These are phyloP conservation scores for Prionailurus viverrinus DNA, from an alignment of 2,113 vertebrate species.

Conservation along the genomic window DNA sequence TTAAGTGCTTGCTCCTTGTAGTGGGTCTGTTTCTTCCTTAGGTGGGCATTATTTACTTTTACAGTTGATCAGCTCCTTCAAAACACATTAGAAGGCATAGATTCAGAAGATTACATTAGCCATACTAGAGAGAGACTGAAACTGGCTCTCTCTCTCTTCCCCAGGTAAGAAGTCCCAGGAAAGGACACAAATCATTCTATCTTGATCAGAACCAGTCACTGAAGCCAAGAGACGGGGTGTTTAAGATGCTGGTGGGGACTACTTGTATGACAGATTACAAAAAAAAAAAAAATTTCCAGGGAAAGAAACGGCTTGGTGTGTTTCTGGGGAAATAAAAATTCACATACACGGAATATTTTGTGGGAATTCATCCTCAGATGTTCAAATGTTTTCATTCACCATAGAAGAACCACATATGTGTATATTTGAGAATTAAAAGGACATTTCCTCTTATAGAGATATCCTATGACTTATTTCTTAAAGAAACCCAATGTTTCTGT, in stretches of 20 bases:
- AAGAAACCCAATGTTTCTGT: neutral
- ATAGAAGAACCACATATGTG: neutral
- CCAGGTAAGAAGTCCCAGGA: neutral
- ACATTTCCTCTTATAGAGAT: neutral
- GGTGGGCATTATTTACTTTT: neutral
- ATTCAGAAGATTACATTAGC: neutral
- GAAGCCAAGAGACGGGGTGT: neutral
- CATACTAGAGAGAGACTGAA: neutral
- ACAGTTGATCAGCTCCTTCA: neutral
- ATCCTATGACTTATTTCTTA: conserved; percentile 31
- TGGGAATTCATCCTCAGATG: neutral
- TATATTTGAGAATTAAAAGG: neutral
- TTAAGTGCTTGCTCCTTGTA: neutral
- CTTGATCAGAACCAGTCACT: neutral
- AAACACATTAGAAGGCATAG: neutral
- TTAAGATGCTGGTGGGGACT: neutral
- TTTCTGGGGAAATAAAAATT: neutral
- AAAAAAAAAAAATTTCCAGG: neutral
- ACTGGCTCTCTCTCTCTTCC: neutral
- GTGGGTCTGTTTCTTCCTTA: neutral
- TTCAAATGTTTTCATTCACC: conserved; percentile 4
- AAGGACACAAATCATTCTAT: neutral
- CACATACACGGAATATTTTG: neutral
- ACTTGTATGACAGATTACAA: neutral
- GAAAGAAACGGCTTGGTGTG: neutral